A percentile compares a stretch with the other conserved stretches of the same genome.
phyloP scores from a whole-genome alignment of 2,888 invertebrate genomes.

The Cheiracanthium punctorium region DNA sequence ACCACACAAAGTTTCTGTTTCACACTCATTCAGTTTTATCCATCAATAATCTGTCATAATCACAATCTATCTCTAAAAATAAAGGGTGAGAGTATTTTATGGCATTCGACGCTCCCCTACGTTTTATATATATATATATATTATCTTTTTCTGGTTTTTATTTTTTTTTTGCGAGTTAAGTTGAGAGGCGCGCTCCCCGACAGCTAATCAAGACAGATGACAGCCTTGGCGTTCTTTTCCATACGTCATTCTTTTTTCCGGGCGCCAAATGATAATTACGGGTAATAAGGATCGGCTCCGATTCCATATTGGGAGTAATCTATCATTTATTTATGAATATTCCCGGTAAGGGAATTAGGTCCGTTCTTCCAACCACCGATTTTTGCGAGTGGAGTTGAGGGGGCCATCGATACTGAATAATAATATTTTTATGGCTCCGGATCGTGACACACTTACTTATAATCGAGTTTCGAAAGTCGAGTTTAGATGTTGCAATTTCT shows the following conservation, averaged over 20 bases:
- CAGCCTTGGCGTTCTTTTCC: slow-evolving; percentile 58
- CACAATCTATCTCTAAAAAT: slow-evolving; percentile 4
- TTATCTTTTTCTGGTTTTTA: neutral
- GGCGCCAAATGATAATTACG: slow-evolving; percentile 64
- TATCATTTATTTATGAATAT: slow-evolving; percentile 64
- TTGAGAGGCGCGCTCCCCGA: slow-evolving; percentile 44
- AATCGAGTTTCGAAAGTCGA: too few relatives aligned
- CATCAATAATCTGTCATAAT: slow-evolving; percentile 12
- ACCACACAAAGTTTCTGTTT: neutral
- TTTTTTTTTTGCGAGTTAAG: neutral
- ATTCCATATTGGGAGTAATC: slow-evolving; percentile 60
- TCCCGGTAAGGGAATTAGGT: neutral
- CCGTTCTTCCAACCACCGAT: neutral
- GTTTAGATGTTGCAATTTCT: too few relatives aligned
- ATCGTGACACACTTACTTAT: too few relatives aligned
- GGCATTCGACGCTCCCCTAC: neutral
- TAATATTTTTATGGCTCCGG: too few relatives aligned
- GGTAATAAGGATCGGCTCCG: slow-evolving; percentile 63
- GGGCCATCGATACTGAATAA: too few relatives aligned
- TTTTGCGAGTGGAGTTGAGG: neutral
- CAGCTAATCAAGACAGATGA: slow-evolving; percentile 69
- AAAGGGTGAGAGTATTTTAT: neutral
- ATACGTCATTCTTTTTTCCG: slow-evolving; percentile 40
- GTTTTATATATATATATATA: too few relatives aligned
- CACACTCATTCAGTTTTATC: slow-evolving; percentile 1